Evolutionary conservation across 2,888 invertebrate genomes (phyloP).

Genomic region (Tipula vernalis): DNA sequence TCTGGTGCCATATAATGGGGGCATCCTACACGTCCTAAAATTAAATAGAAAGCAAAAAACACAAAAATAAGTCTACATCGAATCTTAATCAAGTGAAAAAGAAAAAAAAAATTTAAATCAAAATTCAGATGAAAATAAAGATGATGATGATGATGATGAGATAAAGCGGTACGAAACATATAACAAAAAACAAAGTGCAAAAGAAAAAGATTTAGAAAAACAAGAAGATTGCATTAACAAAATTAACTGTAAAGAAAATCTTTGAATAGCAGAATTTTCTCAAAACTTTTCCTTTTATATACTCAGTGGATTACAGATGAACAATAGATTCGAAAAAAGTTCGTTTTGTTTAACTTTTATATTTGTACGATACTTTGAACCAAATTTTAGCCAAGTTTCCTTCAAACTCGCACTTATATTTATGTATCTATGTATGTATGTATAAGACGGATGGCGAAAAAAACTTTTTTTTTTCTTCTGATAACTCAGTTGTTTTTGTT

Average conservation of each 20-base stretch:
- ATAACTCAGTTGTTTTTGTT: not conserved
- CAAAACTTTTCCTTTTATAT: not conserved
- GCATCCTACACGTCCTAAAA: conserved; percentile 80
- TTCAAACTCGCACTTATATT: not conserved
- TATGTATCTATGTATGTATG: not conserved
- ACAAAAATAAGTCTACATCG: not conserved
- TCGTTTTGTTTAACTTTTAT: not conserved
- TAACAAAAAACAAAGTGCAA: not conserved
- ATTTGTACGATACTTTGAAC: not conserved
- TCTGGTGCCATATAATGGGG: conserved; percentile 99
- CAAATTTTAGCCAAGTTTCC: not conserved
- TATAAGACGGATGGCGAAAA: not conserved
- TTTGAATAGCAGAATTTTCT: not conserved
- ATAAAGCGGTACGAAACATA: not conserved
- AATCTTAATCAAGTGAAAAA: not conserved
- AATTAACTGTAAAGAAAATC: not conserved
- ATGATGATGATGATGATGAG: not conserved
- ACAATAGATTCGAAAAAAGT: not conserved
- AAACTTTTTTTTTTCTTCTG: not conserved
- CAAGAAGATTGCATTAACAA: not conserved
- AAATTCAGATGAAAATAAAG: not conserved
- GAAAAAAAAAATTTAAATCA: not conserved
- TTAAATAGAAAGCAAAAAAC: not conserved
- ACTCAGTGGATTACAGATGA: not conserved
- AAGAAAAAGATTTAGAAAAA: not conserved